Conservation (phyloP, 2,113 vertebrate genomes). For the Dermatemys mawii region DNA sequence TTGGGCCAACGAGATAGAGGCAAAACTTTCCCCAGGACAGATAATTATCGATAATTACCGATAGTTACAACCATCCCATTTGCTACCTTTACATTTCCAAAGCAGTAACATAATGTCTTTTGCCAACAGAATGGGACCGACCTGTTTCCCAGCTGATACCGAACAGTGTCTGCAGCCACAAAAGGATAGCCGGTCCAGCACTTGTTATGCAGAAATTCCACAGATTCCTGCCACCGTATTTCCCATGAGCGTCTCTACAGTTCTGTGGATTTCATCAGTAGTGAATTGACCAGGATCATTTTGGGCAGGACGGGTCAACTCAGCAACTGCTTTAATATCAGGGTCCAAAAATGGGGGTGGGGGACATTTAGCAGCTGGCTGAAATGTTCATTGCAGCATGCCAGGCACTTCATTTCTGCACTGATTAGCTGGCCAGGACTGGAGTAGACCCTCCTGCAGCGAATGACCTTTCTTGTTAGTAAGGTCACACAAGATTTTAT, state of each 20-base stretch:
- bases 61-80: not conserved
- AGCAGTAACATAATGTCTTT: not conserved
- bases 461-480: not conserved
- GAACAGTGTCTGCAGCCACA: not conserved
- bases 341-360: not conserved
- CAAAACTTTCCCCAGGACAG: not conserved
- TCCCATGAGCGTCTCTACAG: not conserved
- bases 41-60: too few relatives aligned
- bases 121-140: not conserved
- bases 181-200: not conserved
- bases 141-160: not conserved
- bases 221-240: not conserved
- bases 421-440: not conserved
- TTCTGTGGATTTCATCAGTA: not conserved
- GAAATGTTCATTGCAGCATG: not conserved
- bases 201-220: not conserved
- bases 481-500: not conserved
- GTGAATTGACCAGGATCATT: not conserved
- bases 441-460: not conserved
- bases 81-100: not conserved
- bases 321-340: not conserved
- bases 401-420: not conserved
- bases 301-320: not conserved
- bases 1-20: not conserved
- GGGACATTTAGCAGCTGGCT: not conserved